These are phyloP conservation scores for Ophiothrix spiculata DNA, from an alignment of 35 echinoderm and acorn worm genomes.

Conservation along the genomic window DNA sequence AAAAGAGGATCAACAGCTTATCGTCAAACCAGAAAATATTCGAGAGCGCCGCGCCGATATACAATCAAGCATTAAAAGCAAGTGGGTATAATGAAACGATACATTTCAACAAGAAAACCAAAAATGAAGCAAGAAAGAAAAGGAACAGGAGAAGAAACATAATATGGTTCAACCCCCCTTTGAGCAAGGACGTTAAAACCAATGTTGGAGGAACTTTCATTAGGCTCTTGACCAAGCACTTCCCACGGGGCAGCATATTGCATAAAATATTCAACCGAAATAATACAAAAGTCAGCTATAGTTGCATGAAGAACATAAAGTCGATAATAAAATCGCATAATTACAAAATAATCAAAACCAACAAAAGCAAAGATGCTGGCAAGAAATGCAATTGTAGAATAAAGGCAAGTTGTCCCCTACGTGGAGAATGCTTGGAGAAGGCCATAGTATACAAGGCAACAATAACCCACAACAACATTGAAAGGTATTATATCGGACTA, in stretches of 20 bases:
- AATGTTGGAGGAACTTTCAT: slow-evolving; percentile 40
- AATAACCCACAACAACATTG: background rate
- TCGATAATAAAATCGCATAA: slow-evolving; percentile 43
- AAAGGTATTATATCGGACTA: background rate
- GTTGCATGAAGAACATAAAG: slow-evolving; percentile 42
- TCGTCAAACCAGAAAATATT: background rate
- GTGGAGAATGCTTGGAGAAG: background rate
- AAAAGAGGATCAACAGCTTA: background rate
- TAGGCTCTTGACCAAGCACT: slow-evolving; percentile 27
- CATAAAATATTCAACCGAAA: slow-evolving; percentile 55
- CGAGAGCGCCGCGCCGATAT: background rate
- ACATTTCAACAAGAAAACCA: background rate
- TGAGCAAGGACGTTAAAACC: slow-evolving; percentile 39
- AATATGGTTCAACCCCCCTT: slow-evolving; percentile 29
- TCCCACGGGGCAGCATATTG: slow-evolving; percentile 29
- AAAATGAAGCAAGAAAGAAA: background rate
- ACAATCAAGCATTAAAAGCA: background rate
- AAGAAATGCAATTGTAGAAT: slow-evolving; percentile 21
- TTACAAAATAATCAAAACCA: background rate
- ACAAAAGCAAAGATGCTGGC: background rate
- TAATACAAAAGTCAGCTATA: slow-evolving; percentile 43
- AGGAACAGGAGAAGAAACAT: background rate
- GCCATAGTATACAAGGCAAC: slow-evolving; percentile 17
- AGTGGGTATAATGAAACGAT: background rate
- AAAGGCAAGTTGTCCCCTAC: background rate